Evolutionary conservation across 2,113 vertebrate genomes (phyloP), one percentile per base, ranked within the genome.

Genomic region (Callopanchax toddi): DNA sequence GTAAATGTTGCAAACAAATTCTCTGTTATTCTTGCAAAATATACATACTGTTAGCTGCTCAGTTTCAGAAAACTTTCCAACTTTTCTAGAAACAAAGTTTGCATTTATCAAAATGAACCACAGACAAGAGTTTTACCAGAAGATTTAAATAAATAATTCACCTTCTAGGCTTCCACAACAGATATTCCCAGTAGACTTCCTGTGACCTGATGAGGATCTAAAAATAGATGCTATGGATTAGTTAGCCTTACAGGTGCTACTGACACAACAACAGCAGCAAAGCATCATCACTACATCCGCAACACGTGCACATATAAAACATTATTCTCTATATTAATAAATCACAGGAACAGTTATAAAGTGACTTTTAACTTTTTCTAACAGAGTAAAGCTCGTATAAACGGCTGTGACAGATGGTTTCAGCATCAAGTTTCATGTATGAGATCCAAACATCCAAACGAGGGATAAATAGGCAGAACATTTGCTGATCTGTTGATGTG

Each of bases 201-300:
- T 10, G n/a, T 74, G 51, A 64, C 63, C 64, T 64, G 42, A 58
- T 22, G 29, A 44, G 16, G 49, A 54, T 58, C 55, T 78, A 64
- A 61, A 76, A 79, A 69, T 59, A 86, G 17, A 25, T n/a, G 21
- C 21, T 63, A 43, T 20, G 51, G 43, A 45, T 49, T 26, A 43
- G 26, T 56, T 58, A 59, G 60, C 16, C 1, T 22, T 43, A 18
- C 48, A 71, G 69, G 76, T 81, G 79, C 71, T 69, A 59, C 40
- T 79, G 69, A 85, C 63, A 74, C 62, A 60, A 58, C 74, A 82
- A 68, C 37, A 70, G 48, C 39, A 66, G 23, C 15, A 25, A 39
- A 25, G 18, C 29, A 32, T 32, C 29, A 8, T 32, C 10, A 32
- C 1, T 32, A 1, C 29, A 50, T 55, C 44, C 34, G 29, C 13